Evolutionary conservation across 2,888 invertebrate species (phyloP).

Genomic region (Tinea semifulvella): DNA sequence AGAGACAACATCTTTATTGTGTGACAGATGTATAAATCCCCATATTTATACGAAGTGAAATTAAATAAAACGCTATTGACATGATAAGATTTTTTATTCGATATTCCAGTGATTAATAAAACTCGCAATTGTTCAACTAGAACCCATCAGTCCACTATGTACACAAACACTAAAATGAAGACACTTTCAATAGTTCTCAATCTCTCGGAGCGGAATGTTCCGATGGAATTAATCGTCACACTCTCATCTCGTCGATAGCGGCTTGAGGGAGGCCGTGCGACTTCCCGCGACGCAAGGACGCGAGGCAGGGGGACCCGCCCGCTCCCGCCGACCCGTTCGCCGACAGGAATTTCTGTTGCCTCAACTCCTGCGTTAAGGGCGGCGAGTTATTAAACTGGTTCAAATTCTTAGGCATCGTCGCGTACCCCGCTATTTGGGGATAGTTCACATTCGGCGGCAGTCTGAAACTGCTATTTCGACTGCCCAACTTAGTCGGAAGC

Average conservation of each 20-base stretch:
- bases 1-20: no score
- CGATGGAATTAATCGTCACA: slow-evolving; percentile 71
- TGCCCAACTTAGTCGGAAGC: slow-evolving; percentile 62
- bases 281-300: slow-evolving; percentile 49
- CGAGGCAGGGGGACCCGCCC: slow-evolving; percentile 43
- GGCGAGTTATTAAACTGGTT: slow-evolving; percentile 62
- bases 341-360: slow-evolving; percentile 67
- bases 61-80: slow-evolving; percentile 7
- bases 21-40: no score
- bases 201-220: slow-evolving; percentile 26
- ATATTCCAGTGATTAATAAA: slow-evolving; percentile 45
- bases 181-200: slow-evolving; percentile 11
- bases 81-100: slow-evolving; percentile 45
- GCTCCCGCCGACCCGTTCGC: slow-evolving; percentile 68
- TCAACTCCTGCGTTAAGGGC: slow-evolving; percentile 53
- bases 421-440: slow-evolving; percentile 54
- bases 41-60: no score
- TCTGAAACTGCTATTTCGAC: slow-evolving; percentile 56
- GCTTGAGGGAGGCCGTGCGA: slow-evolving; percentile 70
- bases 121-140: slow-evolving; percentile 47
- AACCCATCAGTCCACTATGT: slow-evolving; percentile 35
- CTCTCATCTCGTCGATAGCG: slow-evolving; percentile 89
- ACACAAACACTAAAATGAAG: slow-evolving; percentile 27
- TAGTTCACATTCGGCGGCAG: slow-evolving; percentile 48
- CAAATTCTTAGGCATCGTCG: slow-evolving; percentile 70